phyloP scores from a whole-genome alignment of 2,888 invertebrate species.

The Zaprionus lineosus region DNA sequence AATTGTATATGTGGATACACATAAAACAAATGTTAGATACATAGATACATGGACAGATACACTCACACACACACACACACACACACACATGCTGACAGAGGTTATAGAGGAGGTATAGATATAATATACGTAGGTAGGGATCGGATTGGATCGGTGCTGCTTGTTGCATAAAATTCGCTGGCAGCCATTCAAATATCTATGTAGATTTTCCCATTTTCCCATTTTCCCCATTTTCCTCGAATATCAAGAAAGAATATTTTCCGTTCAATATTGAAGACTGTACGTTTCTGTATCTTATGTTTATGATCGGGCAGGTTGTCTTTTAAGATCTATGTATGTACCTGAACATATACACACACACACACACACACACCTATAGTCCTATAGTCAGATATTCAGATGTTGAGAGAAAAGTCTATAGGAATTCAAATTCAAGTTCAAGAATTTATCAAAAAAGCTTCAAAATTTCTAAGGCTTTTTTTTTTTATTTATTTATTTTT shows the following conservation, averaged over 20 bases:
- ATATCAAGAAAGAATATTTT: slow-evolving; percentile 53
- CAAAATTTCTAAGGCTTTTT: too few species aligned
- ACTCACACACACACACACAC: slow-evolving; percentile 19
- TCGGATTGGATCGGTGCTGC: slow-evolving; percentile 34
- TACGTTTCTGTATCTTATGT: slow-evolving; percentile 25
- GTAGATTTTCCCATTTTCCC: slow-evolving; percentile 27
- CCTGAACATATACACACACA: slow-evolving; percentile 17
- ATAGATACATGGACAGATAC: slow-evolving; percentile 31
- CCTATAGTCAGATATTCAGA: too few species aligned
- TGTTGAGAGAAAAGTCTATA: slow-evolving; percentile 34
- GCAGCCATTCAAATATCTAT: slow-evolving; percentile 72
- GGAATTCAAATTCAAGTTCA: slow-evolving; percentile 70
- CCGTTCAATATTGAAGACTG: slow-evolving; percentile 29
- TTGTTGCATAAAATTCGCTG: slow-evolving; percentile 69
- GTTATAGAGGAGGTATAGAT: too few species aligned
- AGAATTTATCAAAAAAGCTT: slow-evolving; percentile 43
- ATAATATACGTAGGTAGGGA: slow-evolving; percentile 11
- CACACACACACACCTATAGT: too few species aligned
- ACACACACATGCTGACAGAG: slow-evolving; percentile 7
- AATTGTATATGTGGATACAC: slow-evolving; percentile 11
- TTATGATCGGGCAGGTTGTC: slow-evolving; percentile 49
- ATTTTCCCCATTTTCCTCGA: slow-evolving; percentile 41
- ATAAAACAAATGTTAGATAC: slow-evolving; percentile 2
- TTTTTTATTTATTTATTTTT: too few species aligned
- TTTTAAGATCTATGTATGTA: slow-evolving; percentile 4